Evolutionary conservation across 2,113 vertebrate genomes (phyloP).

Genomic region (Phocoena phocoena): DNA sequence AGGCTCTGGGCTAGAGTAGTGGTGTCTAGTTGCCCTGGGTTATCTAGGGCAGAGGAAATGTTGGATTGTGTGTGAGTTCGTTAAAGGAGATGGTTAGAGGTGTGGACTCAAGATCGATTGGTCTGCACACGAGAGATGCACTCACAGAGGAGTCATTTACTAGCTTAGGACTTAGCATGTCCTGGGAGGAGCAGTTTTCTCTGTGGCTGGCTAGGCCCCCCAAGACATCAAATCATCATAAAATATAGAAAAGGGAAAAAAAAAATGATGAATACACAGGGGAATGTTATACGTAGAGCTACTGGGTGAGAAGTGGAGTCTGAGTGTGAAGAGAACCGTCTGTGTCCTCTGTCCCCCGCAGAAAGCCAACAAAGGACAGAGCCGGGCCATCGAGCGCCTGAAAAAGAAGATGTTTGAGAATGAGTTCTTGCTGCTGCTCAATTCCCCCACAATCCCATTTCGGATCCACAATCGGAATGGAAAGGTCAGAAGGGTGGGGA

Average conservation of each 20-base stretch:
- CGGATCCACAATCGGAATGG: conserved; percentile 97
- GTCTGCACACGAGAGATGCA: not conserved
- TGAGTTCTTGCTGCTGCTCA: conserved; percentile 95
- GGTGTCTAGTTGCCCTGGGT: not conserved
- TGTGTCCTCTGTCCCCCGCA: conserved; percentile 57
- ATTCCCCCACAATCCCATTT: conserved; percentile 96
- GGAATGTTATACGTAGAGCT: not conserved
- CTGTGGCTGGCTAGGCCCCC: not conserved
- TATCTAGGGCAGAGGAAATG: not conserved
- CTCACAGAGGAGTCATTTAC: not conserved
- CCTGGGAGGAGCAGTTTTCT: not conserved
- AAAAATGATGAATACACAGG: not conserved
- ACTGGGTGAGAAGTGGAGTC: not conserved
- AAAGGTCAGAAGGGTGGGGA: conserved; percentile 87
- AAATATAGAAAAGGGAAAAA: not conserved
- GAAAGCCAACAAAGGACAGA: conserved; percentile 97
- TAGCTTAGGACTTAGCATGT: not conserved
- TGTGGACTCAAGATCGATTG: not conserved
- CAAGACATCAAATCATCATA: not conserved
- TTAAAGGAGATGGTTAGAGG: too few relatives aligned
- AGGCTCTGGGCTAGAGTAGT: not conserved
- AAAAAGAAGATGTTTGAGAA: conserved; percentile 99
- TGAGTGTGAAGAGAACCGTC: not conserved
- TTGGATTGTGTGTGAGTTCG: not conserved
- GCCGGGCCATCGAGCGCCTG: conserved; percentile 93